Evolutionary conservation across 2,888 invertebrate species (phyloP).

Genomic region (Acleris sparsana): DNA sequence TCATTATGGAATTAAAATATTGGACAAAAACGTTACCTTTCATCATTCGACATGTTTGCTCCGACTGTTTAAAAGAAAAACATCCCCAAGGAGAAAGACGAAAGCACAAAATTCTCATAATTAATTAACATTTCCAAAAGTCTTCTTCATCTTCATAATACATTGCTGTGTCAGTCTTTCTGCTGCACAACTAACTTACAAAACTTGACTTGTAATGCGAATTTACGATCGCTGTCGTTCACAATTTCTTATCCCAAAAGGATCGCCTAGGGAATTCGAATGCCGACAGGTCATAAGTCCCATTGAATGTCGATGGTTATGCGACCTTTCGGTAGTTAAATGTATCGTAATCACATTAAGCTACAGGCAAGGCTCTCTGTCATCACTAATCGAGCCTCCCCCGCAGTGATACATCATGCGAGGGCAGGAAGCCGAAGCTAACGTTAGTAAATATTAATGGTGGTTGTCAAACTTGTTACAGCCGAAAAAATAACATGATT

Average conservation of each 20-base stretch:
- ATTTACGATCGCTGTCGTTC: neutral
- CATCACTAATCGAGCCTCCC: slow-evolving; percentile 53
- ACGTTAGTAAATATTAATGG: slow-evolving; percentile 37
- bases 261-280: slow-evolving; percentile 11
- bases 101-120: neutral
- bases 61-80: slow-evolving; percentile 21
- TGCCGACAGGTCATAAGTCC: slow-evolving; percentile 2
- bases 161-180: neutral
- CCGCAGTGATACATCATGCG: slow-evolving; percentile 53
- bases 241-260: slow-evolving; percentile 25
- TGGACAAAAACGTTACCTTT: slow-evolving; percentile 28
- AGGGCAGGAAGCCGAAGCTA: slow-evolving; percentile 39
- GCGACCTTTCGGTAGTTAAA: slow-evolving; percentile 42
- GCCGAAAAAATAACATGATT: slow-evolving; percentile 29
- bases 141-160: neutral
- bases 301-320: slow-evolving; percentile 3
- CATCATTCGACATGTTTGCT: slow-evolving; percentile 22
- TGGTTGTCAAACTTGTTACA: slow-evolving; percentile 32
- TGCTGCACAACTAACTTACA: neutral
- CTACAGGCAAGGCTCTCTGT: slow-evolving; percentile 66
- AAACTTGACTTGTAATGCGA: slow-evolving; percentile 7
- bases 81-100: slow-evolving; percentile 20
- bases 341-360: slow-evolving; percentile 64
- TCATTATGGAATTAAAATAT: slow-evolving; percentile 30
- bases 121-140: neutral